Percentiles rank a stretch among this genome's conserved stretches.
Conservation (phyloP, 2,113 vertebrate genomes). For the Pangasianodon hypophthalmus region DNA sequence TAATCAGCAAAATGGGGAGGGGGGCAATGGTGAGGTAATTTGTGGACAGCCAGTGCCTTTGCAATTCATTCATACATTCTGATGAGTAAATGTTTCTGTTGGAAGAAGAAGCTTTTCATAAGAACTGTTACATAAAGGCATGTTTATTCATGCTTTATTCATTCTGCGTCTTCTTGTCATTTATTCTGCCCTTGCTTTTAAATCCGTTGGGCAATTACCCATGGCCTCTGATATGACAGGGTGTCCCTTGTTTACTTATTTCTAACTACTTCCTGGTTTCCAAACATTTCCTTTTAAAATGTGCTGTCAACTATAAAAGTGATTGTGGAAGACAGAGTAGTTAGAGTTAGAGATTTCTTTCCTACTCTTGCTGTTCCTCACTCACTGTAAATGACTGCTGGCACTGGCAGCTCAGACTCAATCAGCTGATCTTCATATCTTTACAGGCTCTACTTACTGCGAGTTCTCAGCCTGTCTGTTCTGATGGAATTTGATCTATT, state of each 20-base stretch:
- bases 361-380: slow-evolving; percentile 23
- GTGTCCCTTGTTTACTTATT: slow-evolving; percentile 42
- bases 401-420: slow-evolving; percentile 36
- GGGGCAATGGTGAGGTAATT: background rate
- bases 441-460: slow-evolving; percentile 42
- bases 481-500: slow-evolving; percentile 49
- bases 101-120: slow-evolving; percentile 44
- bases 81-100: slow-evolving; percentile 56
- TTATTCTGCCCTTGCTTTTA: slow-evolving; percentile 48
- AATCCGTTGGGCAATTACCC: slow-evolving; percentile 43
- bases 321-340: slow-evolving; percentile 37
- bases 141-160: slow-evolving; percentile 43
- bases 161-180: slow-evolving; percentile 48
- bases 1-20: background rate
- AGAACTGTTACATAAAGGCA: slow-evolving; percentile 58
- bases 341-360: slow-evolving; percentile 25
- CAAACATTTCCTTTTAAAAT: slow-evolving; percentile 14
- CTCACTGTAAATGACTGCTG: slow-evolving; percentile 35
- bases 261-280: background rate
- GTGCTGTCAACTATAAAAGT: slow-evolving; percentile 42
- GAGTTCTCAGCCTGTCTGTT: slow-evolving; percentile 35
- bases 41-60: slow-evolving; percentile 46
- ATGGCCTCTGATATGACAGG: slow-evolving; percentile 50
- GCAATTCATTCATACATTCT: slow-evolving; percentile 57
- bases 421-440: slow-evolving; percentile 55